Base-by-base conservation (phyloP, 2,113 vertebrate species). In the Promerops cafer region DNA sequence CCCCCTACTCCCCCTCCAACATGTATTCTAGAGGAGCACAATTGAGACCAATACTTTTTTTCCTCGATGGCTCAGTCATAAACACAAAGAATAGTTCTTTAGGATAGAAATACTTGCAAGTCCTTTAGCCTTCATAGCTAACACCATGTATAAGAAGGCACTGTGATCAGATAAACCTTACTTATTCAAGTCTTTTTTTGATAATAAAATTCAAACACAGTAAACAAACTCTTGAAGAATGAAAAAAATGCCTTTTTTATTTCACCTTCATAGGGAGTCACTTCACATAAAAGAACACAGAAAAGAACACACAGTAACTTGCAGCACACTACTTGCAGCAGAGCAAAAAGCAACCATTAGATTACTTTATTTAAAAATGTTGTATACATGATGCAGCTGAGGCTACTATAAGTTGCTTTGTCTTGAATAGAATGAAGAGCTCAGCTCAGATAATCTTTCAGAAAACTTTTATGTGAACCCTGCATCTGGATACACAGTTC, bases 211-310 rank as follows among this genome's bases (percentile, higher is more conserved):
- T 83, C 14, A 40, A 75, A 66, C 85, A 6, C 11, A 61, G 52
- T 70, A 94, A 93, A 85, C 7, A 85, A 61, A 74, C 33, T 87
- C 35, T 28, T 63, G 16, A 91, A 74, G 42, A 80, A 28, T 76
- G 28, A 72, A 82, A 80, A 30, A 57, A 76, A 65, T 50, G 42
- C 30, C 47, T 84, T 80, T 77, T 63, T 61, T 78, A 59, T 63
- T 79, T 86, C 83, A 91, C 28, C 7, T 16, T 50, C 12, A 37
- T 77, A 60, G 87, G 45, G 35, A 80, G 59, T 56, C 37, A 79
- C 27, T 94, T 81, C 53, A 61, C 16, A 33, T 64, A 53, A 40
- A 78, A 59, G 22, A 40, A 35, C 30, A 86, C 6, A 72, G 71
- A 71, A 80, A 83, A 63, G 39, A 66, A 91, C 50, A 27, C 87